Base-by-base conservation (phyloP, 2,797 vertebrate species). In the Danio albolineatus region DNA sequence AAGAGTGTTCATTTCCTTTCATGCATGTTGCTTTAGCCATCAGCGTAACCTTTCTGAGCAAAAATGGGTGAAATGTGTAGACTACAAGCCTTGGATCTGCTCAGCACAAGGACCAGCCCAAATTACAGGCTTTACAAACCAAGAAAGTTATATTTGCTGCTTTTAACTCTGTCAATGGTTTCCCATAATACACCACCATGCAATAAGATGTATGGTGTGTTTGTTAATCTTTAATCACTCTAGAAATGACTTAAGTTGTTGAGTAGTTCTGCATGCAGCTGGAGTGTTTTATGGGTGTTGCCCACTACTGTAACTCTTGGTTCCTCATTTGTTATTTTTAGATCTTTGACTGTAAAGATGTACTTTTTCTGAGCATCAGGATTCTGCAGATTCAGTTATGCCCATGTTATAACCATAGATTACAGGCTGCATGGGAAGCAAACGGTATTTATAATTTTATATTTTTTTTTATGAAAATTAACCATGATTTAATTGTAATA, bases 121-220 rank as follows among this genome's bases (percentile, higher is more conserved):
- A 86, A 86, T 86, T 84, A 86, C 59, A 84, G 85, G 73, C 21
- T 65, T 82, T 7, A 43, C 73, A 28, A 78, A 72, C 77, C 82
- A 44, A 76, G 44, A 64, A 39, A 80, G 80, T 80, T 86, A 82
- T 86, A 82, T 82, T 82, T 78, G 74, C 75, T 56, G 76, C 39
- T 61, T 80, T 43, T 67, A 66, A 73, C 76, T 83, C 43, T 80
- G 56, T 46, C 57, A 61, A 48, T 57, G 0, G 48, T 61, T 9
- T 14, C 44, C 49, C 28, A 74, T 38, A 74, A 49, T 74, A 74
- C 21, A 17, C 16, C 36, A 17, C 1, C 43, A 73, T 48, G 54
- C 56, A 36, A 39, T 38, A 38, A 74, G 44, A 51, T 61, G 38
- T 49, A 38, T 4, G n/a, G n/a, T 10, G 16, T 56, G 54, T 43